phyloP scores from a whole-genome alignment of 2,113 vertebrate genomes.

The Onychostoma macrolepis region DNA sequence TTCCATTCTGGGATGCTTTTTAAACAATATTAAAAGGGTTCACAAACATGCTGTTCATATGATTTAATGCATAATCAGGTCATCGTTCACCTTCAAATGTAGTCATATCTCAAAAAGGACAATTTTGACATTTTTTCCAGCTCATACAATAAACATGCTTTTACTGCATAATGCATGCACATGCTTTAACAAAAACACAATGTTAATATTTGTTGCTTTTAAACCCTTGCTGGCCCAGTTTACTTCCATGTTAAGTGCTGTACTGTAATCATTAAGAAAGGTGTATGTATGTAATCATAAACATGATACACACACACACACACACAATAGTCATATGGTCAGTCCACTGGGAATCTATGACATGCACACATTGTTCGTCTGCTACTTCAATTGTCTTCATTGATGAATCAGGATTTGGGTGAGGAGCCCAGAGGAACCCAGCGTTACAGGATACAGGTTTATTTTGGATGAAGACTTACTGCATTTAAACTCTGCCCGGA shows the following conservation, averaged over 20 bases:
- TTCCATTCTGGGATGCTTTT: background rate
- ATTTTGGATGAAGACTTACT: slow-evolving; percentile 50
- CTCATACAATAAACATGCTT: background rate
- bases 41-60: background rate
- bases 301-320: background rate
- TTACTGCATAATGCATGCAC: background rate
- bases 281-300: background rate
- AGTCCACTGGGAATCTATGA: background rate
- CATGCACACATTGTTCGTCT: slow-evolving; percentile 17
- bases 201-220: background rate
- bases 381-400: slow-evolving; percentile 34
- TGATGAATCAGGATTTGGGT: slow-evolving; percentile 18
- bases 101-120: background rate
- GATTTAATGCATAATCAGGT: background rate
- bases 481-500: slow-evolving; percentile 65
- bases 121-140: background rate
- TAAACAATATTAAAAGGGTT: background rate
- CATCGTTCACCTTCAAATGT: background rate
- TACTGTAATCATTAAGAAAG: background rate
- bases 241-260: background rate
- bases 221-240: background rate
- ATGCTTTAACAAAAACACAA: background rate
- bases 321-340: background rate
- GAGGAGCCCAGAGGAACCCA: slow-evolving; percentile 65
- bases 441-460: slow-evolving; percentile 71